Base-by-base conservation (phyloP, 2,113 vertebrate species). In the Suricata suricatta region DNA sequence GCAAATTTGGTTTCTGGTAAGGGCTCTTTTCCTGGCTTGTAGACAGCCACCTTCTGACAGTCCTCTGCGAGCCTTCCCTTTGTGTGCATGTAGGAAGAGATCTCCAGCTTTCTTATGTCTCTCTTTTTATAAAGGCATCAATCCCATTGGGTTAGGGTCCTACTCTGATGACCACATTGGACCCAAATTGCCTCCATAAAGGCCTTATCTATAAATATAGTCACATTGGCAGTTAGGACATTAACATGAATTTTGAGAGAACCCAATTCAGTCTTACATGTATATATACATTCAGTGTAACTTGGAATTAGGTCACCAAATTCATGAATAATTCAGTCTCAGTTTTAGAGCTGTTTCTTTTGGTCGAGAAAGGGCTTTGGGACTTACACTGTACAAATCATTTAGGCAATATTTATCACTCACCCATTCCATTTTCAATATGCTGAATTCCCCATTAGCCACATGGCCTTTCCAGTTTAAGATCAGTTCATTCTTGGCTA, bases 21-120 rank as follows among this genome's bases (percentile, higher is more conserved):
- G 57, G 29, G 3, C 2, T 57, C 7, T 33, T 17, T 33, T 29
- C 1, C 1, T 38, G 5, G 25, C 8, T 19, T 64, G 14, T 8
- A 33, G 68, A 69, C 3, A 35, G 23, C 6, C 17, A 25, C 9
- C 1, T 35, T 57, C 35, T 72, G 7, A 21, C 27, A 88, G 10
- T 27, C 17, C 0, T 57, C 9, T n/a, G 52, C 23, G 41, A 41
- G 41, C 3, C 0, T 50, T 92, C 38, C 2, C 57, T 54, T 21
- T 63, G 13, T 11, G 33, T 12, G 31, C 16, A 0, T 38, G 2
- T 31, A 9, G 6, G 57, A 21, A 84, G 38, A 33, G 3, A 2
- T 33, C 4, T 31, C 4, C 0, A 50, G 27, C 6, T 38, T 4
- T 52, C 15, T 54, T 1, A 0, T 74, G 13, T 19, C 2, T 23